These are phyloP conservation scores for Benitochromis conjunctus DNA, from an alignment of 2,113 vertebrate species.

Conservation along the genomic window DNA sequence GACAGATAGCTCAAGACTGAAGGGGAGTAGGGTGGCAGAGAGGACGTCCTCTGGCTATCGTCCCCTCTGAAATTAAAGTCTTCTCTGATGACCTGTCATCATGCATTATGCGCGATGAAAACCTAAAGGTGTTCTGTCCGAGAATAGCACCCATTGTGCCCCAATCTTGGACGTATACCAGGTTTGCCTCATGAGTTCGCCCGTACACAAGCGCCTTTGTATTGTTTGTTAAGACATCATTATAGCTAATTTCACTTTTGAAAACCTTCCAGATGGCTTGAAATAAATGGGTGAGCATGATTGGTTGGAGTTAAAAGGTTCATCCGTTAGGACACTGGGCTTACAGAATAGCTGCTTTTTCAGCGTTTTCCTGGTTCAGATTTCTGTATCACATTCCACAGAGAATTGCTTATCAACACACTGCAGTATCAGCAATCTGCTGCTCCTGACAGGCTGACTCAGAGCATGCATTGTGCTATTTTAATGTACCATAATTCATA, in stretches of 20 bases:
- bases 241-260: conserved; percentile 54
- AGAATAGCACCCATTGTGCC: conserved; percentile 73
- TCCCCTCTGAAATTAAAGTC: conserved; percentile 52
- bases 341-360: background rate
- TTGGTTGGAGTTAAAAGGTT: conserved; percentile 13
- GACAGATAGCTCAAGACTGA: conserved; percentile 17
- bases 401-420: conserved; percentile 44
- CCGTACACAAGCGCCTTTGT: conserved; percentile 67
- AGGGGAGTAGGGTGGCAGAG: background rate
- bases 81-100: conserved; percentile 57
- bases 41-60: conserved; percentile 37
- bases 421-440: conserved; percentile 3
- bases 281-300: conserved; percentile 18
- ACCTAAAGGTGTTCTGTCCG: conserved; percentile 52
- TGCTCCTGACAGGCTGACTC: background rate
- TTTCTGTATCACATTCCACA: conserved; percentile 41
- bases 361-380: background rate
- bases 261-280: conserved; percentile 42
- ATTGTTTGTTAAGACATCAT: conserved; percentile 48
- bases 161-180: conserved; percentile 48
- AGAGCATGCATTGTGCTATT: background rate
- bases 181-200: conserved; percentile 30
- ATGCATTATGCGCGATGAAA: conserved; percentile 30
- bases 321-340: conserved; percentile 15
- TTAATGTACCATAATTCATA: background rate